These are phyloP conservation scores for Ariolimax columbianus DNA, from an alignment of 2,888 invertebrate species.

Conservation along the genomic window DNA sequence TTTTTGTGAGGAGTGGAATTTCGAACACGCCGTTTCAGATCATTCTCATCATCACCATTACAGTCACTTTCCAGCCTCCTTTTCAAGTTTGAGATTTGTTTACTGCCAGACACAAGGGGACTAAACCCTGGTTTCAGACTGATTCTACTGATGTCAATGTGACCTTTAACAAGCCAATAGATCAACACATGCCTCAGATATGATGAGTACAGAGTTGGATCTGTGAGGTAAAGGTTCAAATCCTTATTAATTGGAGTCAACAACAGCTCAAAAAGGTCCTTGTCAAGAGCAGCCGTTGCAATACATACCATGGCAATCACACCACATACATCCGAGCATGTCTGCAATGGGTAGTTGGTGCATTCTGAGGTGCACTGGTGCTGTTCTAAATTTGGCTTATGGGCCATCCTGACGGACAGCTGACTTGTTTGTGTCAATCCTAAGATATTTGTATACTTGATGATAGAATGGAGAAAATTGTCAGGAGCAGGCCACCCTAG, in stretches of 20 bases:
- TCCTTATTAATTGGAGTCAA: conserved; percentile 34
- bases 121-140: conserved; percentile 34
- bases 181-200: conserved; percentile 48
- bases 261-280: conserved; percentile 40
- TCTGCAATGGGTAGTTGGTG: conserved; percentile 51
- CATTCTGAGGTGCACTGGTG: conserved; percentile 38
- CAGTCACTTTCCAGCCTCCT: conserved; percentile 12
- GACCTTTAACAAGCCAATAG: conserved; percentile 34
- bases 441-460: conserved; percentile 34
- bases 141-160: conserved; percentile 48
- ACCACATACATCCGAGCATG: conserved; percentile 51
- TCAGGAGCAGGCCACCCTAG: conserved; percentile 48
- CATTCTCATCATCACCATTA: conserved; percentile 22
- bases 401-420: conserved; percentile 40
- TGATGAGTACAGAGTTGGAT: conserved; percentile 45
- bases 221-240: conserved; percentile 45
- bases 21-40: not conserved
- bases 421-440: conserved; percentile 28
- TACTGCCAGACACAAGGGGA: not conserved
- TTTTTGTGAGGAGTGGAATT: not conserved
- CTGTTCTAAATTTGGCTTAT: conserved; percentile 44
- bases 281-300: conserved; percentile 44
- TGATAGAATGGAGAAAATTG: conserved; percentile 4
- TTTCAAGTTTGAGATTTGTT: conserved; percentile 3
- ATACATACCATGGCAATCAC: conserved; percentile 50